phyloP scores from a whole-genome alignment of 2,888 invertebrate genomes.

The Euproctis similis region DNA sequence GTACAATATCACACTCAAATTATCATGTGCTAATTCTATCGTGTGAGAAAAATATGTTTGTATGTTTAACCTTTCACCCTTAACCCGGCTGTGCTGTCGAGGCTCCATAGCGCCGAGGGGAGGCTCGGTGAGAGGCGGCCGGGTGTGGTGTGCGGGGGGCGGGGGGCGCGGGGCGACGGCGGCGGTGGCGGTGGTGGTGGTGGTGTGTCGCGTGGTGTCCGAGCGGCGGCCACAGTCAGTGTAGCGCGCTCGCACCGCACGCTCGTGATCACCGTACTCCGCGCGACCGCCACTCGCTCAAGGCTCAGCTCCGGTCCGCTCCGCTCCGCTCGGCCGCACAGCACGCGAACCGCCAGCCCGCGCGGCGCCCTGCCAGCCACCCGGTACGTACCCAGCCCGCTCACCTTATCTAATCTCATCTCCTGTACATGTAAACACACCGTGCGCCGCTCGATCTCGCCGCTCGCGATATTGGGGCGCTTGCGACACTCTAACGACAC shows the following conservation, averaged over 20 bases:
- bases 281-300: too few species aligned
- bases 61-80: slow-evolving; percentile 6
- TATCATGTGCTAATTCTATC: too few species aligned
- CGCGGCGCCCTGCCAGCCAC: slow-evolving; percentile 26
- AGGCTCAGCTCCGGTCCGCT: too few species aligned
- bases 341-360: slow-evolving; percentile 33
- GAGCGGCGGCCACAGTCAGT: slow-evolving; percentile 37
- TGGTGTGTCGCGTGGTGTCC: slow-evolving; percentile 11
- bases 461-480: background rate
- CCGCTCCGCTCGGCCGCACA: slow-evolving; percentile 14
- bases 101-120: slow-evolving; percentile 11
- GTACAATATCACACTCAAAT: too few species aligned
- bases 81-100: slow-evolving; percentile 1
- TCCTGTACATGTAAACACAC: too few species aligned
- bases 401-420: slow-evolving; percentile 12
- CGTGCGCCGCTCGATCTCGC: background rate
- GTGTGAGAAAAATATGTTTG: background rate
- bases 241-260: slow-evolving; percentile 48
- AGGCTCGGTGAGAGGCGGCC: too few species aligned
- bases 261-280: too few species aligned
- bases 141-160: slow-evolving; percentile 13
- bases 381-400: slow-evolving; percentile 49
- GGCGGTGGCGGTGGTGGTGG: slow-evolving; percentile 10
- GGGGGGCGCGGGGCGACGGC: slow-evolving; percentile 4
- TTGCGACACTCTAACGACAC: too few species aligned